Conservation (phyloP, 1,140 invertebrate species). For the Drosophila parvula region DNA sequence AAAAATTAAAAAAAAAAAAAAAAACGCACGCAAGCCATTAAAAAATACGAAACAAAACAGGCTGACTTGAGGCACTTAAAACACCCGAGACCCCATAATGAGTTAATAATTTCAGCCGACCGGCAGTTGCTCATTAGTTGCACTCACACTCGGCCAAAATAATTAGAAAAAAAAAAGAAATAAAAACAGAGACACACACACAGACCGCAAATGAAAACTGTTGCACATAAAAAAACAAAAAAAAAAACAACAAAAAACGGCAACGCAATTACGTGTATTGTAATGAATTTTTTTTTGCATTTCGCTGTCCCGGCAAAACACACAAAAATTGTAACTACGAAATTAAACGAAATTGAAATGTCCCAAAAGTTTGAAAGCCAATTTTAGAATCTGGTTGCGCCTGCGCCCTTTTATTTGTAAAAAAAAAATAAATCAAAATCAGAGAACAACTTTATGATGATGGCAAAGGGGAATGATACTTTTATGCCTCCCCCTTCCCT, state of each 20-base stretch:
- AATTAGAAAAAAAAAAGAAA: slow-evolving; percentile 49
- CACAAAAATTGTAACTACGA: slow-evolving; percentile 32
- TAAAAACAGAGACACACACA: slow-evolving; percentile 16
- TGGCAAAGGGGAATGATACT: slow-evolving; percentile 16
- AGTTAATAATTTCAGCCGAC: slow-evolving; percentile 58
- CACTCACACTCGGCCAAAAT: slow-evolving; percentile 34
- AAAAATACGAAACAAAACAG: slow-evolving; percentile 51
- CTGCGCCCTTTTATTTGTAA: slow-evolving; percentile 26
- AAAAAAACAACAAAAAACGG: slow-evolving; percentile 11
- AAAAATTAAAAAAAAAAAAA: slow-evolving; percentile 25
- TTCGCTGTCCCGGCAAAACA: slow-evolving; percentile 7
- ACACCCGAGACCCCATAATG: slow-evolving; percentile 53
- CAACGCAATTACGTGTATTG: slow-evolving; percentile 70
- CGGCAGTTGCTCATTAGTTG: slow-evolving; percentile 70
- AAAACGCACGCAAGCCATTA: slow-evolving; percentile 56
- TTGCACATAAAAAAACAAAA: slow-evolving; percentile 39
- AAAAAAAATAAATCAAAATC: slow-evolving; percentile 9
- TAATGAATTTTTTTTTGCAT: slow-evolving; percentile 52
- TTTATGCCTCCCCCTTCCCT: not conserved
- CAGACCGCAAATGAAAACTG: slow-evolving; percentile 36
- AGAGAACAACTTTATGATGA: slow-evolving; percentile 8
- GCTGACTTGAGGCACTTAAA: slow-evolving; percentile 57
- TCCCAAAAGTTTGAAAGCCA: slow-evolving; percentile 1
- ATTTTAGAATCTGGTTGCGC: slow-evolving; percentile 37
- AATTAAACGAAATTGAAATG: slow-evolving; percentile 31